A percentile compares a stretch with the other conserved stretches of the same genome.
These are phyloP conservation scores for Elegia similella DNA, from an alignment of 2,888 invertebrate genomes.

Conservation along the genomic window DNA sequence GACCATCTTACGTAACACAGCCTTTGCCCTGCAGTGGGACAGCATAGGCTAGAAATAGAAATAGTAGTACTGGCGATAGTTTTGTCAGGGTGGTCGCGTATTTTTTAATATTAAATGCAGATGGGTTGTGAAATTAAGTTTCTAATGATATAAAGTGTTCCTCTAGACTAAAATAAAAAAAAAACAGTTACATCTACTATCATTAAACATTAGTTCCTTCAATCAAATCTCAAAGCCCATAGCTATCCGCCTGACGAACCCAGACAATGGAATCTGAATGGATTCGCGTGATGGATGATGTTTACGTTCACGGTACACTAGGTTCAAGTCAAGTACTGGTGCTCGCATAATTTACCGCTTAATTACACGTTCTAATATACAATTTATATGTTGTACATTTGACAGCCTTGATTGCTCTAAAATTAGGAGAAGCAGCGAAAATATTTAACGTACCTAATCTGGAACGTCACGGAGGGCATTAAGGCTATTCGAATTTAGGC, in stretches of 20 bases:
- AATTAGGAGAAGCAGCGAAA: background rate
- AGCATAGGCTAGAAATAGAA: too few relatives aligned
- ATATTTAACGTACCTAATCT: background rate
- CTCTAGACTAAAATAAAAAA: too few relatives aligned
- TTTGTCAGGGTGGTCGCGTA: too few relatives aligned
- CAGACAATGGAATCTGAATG: conserved; percentile 18
- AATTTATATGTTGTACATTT: conserved; percentile 23
- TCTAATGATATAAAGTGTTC: too few relatives aligned
- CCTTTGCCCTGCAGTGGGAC: too few relatives aligned
- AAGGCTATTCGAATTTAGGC: too few relatives aligned
- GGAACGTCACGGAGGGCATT: background rate
- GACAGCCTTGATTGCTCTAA: conserved; percentile 23
- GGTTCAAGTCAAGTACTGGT: conserved; percentile 28
- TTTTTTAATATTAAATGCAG: too few relatives aligned
- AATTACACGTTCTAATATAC: conserved; percentile 33
- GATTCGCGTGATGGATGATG: conserved; percentile 31
- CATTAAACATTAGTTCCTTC: conserved; percentile 3
- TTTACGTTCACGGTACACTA: conserved; percentile 30
- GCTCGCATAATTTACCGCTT: conserved; percentile 37
- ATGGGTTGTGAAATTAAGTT: too few relatives aligned
- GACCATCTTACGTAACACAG: too few relatives aligned
- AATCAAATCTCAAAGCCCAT: conserved; percentile 8
- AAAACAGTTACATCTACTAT: background rate
- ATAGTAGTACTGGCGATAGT: too few relatives aligned
- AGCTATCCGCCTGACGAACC: conserved; percentile 3